Conservation (phyloP, 2,888 invertebrate species). For the Dione vanillae region DNA sequence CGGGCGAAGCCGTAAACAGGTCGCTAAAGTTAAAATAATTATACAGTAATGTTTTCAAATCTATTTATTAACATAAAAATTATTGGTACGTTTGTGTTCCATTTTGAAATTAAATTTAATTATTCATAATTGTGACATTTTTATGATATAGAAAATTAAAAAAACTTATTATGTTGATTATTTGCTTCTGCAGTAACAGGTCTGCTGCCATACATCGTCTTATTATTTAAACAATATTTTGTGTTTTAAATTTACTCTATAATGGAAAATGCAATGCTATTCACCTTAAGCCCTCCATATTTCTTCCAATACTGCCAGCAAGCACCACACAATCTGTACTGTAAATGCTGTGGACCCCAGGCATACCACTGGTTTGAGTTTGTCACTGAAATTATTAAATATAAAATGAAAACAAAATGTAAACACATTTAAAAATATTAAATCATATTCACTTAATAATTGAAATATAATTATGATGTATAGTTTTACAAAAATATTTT, state of each 20-base stretch:
- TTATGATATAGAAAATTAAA: background rate
- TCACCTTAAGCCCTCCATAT: constrained; percentile 96
- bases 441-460: too few species aligned
- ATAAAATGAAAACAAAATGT: constrained; percentile 8
- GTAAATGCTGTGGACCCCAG: constrained; percentile 97
- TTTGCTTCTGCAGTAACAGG: background rate
- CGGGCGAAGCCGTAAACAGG: too few species aligned
- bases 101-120: too few species aligned
- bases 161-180: background rate
- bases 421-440: too few species aligned
- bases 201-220: background rate
- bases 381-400: constrained; percentile 78
- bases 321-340: constrained; percentile 94
- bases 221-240: background rate
- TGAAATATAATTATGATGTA: too few species aligned
- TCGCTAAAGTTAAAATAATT: too few species aligned
- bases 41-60: too few species aligned
- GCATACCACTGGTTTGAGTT: constrained; percentile 96
- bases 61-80: too few species aligned
- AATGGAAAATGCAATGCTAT: background rate
- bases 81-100: too few species aligned
- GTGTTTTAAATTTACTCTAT: background rate
- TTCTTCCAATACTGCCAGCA: constrained; percentile 99
- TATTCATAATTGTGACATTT: too few species aligned
- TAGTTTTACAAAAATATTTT: too few species aligned